Evolutionary conservation across 2,888 invertebrate species (phyloP), one percentile per base, ranked within the genome.

Genomic region (Megamerina dolium): DNA sequence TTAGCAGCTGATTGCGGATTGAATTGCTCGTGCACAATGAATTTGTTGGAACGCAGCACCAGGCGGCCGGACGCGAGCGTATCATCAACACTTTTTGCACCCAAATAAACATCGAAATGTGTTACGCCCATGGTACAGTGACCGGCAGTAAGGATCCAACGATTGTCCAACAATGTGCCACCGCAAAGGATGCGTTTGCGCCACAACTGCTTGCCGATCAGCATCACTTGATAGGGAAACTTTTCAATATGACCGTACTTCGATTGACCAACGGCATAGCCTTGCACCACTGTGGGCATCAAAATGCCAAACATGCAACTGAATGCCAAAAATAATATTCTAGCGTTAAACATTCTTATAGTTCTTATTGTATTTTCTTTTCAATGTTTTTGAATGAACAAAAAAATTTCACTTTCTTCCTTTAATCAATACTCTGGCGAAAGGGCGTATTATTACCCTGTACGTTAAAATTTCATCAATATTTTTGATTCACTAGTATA

Each of bases 211-310:
- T 67, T 68, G 20, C 68, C 70, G n/a, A 70, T 66, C 33, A 70
- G 53, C 70, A 69, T 68, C 41, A 66, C 70, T 55, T 70, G 70
- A 42, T 69, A 70, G 41, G 70, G 70, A 35, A 68, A 70, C 42
- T 59, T 64, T 46, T 66, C 64, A 2, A 64, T 62, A 14, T 53
- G 56, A 6, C 69, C 66, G 46, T 57, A 65, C 44, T 68, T 68
- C 9, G 60, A 55, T 35, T 65, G 62, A 8, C 68, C 68, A 35
- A 68, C 49, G 29, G 68, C 66, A 41, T 65, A 68, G 41, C 60
- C 53, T 1, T 49, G 49, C 27, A 37, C 39, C 4, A 12, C 21
- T 23, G 18, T 30, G 17, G 40, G 18, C 9, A 34, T 16, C 5
- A 32, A 26, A 9, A 21, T 29, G 36, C n/a, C 33, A 2, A 50